Conservation (phyloP, 30 jellyfish, hydroid and myxozoan species). For the Mastigias papua region DNA sequence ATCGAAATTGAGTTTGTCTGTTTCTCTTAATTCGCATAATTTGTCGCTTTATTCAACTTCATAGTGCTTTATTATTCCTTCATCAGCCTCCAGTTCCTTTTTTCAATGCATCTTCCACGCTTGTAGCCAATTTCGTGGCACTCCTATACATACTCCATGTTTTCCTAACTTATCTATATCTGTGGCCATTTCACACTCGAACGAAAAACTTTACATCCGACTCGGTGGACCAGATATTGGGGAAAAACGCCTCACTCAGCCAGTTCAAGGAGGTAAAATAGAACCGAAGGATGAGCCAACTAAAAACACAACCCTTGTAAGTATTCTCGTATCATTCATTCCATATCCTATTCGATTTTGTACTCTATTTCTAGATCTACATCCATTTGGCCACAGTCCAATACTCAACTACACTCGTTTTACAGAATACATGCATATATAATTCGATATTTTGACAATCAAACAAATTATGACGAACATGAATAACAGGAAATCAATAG, state of each 20-base stretch:
- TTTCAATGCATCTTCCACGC: slow-evolving; percentile 26
- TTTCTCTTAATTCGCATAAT: background rate
- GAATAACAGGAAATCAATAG: background rate
- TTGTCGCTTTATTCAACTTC: slow-evolving; percentile 24
- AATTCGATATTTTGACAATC: background rate
- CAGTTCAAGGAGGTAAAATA: background rate
- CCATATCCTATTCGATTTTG: too few relatives aligned
- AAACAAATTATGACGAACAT: background rate
- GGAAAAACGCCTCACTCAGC: background rate
- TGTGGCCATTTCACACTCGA: background rate
- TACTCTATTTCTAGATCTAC: background rate
- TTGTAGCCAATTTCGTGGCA: slow-evolving; percentile 24
- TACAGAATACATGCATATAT: background rate
- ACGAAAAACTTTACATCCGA: background rate
- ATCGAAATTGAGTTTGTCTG: background rate
- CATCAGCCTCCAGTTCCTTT: slow-evolving; percentile 17
- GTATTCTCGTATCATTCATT: background rate
- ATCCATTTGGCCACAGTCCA: background rate
- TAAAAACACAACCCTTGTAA: background rate
- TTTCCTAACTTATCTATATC: slow-evolving; percentile 22
- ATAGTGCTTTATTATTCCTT: slow-evolving; percentile 4
- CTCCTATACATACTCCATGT: slow-evolving; percentile 8
- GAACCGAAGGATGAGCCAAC: background rate
- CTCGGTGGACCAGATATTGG: background rate
- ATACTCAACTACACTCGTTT: background rate